Evolutionary conservation across 2,113 vertebrate species (phyloP), one percentile per base, ranked within the genome.

Genomic region (Taxidea taxus): DNA sequence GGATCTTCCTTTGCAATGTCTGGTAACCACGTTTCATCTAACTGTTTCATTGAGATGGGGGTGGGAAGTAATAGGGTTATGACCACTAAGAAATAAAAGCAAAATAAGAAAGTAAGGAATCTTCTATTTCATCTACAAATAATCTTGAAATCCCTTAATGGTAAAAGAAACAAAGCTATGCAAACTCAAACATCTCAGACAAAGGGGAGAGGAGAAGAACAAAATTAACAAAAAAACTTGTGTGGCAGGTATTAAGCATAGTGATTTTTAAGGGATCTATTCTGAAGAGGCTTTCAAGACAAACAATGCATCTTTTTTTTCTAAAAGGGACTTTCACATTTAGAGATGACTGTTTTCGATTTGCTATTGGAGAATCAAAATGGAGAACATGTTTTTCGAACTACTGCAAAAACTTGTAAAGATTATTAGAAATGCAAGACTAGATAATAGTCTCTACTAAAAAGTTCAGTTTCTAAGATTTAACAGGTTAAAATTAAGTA

Each of bases 291-390:
- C 23, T 95, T 94, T 86, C 37, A 92, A 90, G 39, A 42, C 42
- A 96, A 94, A 58, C 42, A 14, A 25, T 3, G 42, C 11, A 37
- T 9, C n/a, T 16, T 42, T 27, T 86, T 62, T 29, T 37, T 56
- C 16, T 60, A 11, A 51, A 83, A 77, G 92, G 58, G 68, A n/a
- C 20, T 74, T 42, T 64, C 16, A 16, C 34, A 18, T 78, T 97
- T 60, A 84, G 66, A 74, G 64, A 90, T 83, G 95, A 93, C 49
- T 97, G 62, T 90, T 97, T 96, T 21, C 75, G n/a, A 97, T 95
- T 95, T 88, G 78, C 4, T 37, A 37, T 54, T 97, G 80, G 60
- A 83, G 2, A 95, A 77, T 27, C n/a, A 25, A 97, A 97, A 92
- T 44, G 29, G 64, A 27, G 90, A 91, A 91, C 4, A 82, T n/a